Evolutionary conservation across 2,888 invertebrate genomes (phyloP).

Genomic region (Apocheima hispidaria): DNA sequence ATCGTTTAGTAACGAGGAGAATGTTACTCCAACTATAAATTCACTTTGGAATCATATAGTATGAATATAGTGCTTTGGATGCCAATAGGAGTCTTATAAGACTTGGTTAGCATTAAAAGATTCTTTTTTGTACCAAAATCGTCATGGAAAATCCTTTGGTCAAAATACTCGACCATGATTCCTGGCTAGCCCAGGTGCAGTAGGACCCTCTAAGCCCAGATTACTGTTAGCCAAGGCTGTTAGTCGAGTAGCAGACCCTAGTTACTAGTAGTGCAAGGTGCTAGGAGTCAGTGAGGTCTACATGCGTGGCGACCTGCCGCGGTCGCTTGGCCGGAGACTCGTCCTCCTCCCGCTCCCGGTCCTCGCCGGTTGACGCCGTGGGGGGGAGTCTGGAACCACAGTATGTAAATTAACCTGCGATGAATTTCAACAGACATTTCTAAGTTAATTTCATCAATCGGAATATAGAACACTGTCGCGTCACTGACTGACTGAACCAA

Average conservation of each 20-base stretch:
- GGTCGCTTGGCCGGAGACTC: conserved; percentile 79
- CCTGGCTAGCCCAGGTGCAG: no score
- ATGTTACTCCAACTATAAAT: no score
- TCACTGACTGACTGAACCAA: no score
- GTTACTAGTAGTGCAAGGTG: conserved; percentile 35
- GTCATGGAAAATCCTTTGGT: no score
- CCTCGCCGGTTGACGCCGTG: conserved; percentile 66
- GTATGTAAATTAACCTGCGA: conserved; percentile 40
- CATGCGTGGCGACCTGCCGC: conserved; percentile 79
- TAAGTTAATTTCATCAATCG: no score
- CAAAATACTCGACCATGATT: no score
- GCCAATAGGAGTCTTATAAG: background rate
- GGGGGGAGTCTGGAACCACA: conserved; percentile 77
- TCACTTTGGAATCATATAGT: no score
- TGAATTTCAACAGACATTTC: no score
- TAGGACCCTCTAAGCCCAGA: background rate
- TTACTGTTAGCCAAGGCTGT: background rate
- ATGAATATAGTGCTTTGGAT: no score
- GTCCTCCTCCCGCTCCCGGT: conserved; percentile 72
- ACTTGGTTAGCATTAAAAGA: background rate
- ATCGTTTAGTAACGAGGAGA: no score
- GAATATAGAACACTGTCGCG: no score
- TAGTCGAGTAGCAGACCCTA: background rate
- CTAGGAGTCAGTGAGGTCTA: conserved; percentile 76
- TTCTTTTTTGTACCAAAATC: no score